Evolutionary conservation across 1,140 invertebrate genomes (phyloP).

Genomic region (Macrostomum lignano): DNA sequence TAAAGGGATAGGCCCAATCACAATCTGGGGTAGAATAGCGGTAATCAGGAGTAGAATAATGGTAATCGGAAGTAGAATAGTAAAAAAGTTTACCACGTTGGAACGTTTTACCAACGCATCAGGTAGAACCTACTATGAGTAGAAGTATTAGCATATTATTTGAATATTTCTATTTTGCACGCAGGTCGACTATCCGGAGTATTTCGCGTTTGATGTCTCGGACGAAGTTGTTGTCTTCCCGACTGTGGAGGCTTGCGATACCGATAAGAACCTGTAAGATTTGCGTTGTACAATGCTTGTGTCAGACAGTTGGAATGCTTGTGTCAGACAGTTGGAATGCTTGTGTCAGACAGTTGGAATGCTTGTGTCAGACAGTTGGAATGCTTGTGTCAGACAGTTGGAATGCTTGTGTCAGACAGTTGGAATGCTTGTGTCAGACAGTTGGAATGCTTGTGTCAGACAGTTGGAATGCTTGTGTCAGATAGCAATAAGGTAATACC

Average conservation of each 20-base stretch:
- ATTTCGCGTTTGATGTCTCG: conserved; percentile 3
- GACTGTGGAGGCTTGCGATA: background rate
- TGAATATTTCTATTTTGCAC: background rate
- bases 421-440: too few species aligned
- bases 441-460: too few species aligned
- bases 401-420: too few species aligned
- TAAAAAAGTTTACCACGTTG: background rate
- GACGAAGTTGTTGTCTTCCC: conserved; percentile 2
- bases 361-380: too few species aligned
- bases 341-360: too few species aligned
- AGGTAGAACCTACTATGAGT: background rate
- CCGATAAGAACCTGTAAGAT: background rate
- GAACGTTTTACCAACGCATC: background rate
- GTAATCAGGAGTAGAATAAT: background rate
- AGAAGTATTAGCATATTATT: background rate
- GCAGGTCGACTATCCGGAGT: conserved; percentile 3
- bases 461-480: too few species aligned
- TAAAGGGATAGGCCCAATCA: background rate
- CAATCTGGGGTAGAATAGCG: too few species aligned
- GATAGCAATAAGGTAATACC: too few species aligned
- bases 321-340: too few species aligned
- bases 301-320: too few species aligned
- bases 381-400: too few species aligned
- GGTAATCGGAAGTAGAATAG: too few species aligned
- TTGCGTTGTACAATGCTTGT: conserved; percentile 3